Conservation (phyloP, 2,797 vertebrate genomes). For the Alcedo quadribrachys region DNA sequence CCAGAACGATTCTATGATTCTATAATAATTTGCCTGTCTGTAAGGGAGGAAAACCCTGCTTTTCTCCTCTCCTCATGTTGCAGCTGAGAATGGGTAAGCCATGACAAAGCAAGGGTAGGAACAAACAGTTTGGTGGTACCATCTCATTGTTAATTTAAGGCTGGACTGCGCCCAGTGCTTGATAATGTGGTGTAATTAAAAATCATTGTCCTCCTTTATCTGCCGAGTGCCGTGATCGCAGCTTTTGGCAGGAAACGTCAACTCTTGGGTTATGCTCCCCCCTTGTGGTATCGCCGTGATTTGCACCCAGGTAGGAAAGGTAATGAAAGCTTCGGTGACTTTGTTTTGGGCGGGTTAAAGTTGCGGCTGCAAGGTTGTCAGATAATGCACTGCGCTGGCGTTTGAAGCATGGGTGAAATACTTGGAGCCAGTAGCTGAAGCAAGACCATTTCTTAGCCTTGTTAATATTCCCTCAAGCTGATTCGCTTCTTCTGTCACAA, state of each 20-base stretch:
- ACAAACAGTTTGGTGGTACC: neutral
- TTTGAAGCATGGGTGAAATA: neutral
- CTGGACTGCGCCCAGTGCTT: neutral
- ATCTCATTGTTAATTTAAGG: neutral
- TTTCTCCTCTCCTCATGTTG: neutral
- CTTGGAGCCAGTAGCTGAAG: neutral
- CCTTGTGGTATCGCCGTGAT: neutral
- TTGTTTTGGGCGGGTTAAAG: neutral
- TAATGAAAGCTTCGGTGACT: neutral
- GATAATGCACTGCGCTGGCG: neutral
- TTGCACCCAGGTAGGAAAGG: neutral
- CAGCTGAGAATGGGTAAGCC: neutral
- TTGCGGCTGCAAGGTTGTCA: neutral
- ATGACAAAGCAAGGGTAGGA: neutral
- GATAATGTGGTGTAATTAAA: neutral
- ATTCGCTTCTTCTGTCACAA: neutral
- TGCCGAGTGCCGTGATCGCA: rapidly evolving
- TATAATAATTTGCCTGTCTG: neutral
- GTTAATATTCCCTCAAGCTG: neutral
- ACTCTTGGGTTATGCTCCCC: constrained; percentile 24
- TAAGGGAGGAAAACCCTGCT: neutral
- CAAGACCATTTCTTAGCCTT: neutral
- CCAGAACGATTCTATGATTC: neutral
- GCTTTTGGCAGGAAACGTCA: neutral
- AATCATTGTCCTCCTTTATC: neutral